Evolutionary conservation across 2,797 vertebrate species (phyloP), one percentile per base, ranked within the genome.

Genomic region (Alauda arvensis): DNA sequence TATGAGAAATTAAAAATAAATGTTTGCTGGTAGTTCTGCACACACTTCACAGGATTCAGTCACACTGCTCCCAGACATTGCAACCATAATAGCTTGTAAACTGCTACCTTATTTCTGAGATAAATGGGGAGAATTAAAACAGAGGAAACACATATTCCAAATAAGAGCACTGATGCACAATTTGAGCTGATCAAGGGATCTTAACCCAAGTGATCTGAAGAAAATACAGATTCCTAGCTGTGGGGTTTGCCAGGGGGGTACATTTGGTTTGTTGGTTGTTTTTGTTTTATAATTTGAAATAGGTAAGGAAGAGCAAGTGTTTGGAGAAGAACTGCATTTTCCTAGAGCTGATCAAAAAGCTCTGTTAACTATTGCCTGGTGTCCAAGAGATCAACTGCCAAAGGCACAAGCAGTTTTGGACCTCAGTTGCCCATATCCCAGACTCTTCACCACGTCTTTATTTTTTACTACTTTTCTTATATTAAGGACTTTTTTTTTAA

Each of bases 221-320:
- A 78, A 86, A 86, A 77, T 39, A 26, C 24, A 53, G 18, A 56
- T 79, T 74, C 9, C 9, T 45, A 77, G 19, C 19, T 33, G 11
- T 12, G 33, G 8, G 3, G 0, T 10, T 37, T 53, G 21, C 74
- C 39, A 4, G 11, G 8, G 12, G 0, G 9, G 13, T 46, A 45
- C 14, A 14, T 12, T 48, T 42, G 15, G 8, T 34, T 46, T 53
- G 18, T 14, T 53, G 8, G 11, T 11, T 65, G 3, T 1, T 25
- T 19, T 31, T 2, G 6, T 4, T n/a, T 14, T 3, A 7, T 6
- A 3, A 42, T 24, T 63, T 57, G 19, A 49, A 92, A 85, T 66
- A 72, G 11, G 7, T 59, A 20, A 79, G 23, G 25, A 16, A 77
- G 5, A 77, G 4, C 24, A 63, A 71, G 18, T 29, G 8, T 53